Base-by-base conservation (phyloP, 1,140 invertebrate species). In the Drosophila jambulina region DNA sequence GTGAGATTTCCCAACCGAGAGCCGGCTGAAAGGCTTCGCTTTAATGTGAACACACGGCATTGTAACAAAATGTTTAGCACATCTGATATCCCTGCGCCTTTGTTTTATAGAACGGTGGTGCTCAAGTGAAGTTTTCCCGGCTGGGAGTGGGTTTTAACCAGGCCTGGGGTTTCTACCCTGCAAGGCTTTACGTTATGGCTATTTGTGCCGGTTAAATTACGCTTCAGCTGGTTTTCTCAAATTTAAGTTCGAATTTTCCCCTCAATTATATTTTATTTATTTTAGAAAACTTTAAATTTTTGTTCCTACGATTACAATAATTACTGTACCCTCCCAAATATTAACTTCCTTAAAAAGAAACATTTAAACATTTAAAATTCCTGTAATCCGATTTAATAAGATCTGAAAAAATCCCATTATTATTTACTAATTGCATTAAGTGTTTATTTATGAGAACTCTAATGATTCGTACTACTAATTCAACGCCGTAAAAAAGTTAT, bases 51-150 rank as follows among this genome's bases (percentile, higher is more conserved):
- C 34, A 36, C 51, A 49, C 25, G 43, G 43, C 54, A 72, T 71
- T 72, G 69, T 72, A 42, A 54, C 67, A 59, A 36, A 72, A 71
- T 72, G 69, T 71, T 72, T 72, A 72, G 67, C 53, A 71, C 43
- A 72, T 72, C 69, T 51, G 69, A 72, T 72, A 72, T 49, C 43
- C 9, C 15, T 42, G 23, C 12, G 42, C 53, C 27, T 42, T 72
- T 72, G 67, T 72, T 51, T 72, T 49, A 45, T 36, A 40, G 36
- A 49, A 40, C n/a, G 19, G 19, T 19, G 38, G 42, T 23, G 46
- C 46, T 38, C 12, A 21, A 58, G 67, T n/a, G 51, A 49, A 59
- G 43, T 59, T 71, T 70, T 42, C 2, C 34, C 42, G n/a, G 12
- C 40, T 34, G 12, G 19, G n/a, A 49, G 12, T 27, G 27, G 43